These are phyloP conservation scores for Trachelus troglodyta DNA, from an alignment of 2,888 invertebrate species.

Conservation along the genomic window DNA sequence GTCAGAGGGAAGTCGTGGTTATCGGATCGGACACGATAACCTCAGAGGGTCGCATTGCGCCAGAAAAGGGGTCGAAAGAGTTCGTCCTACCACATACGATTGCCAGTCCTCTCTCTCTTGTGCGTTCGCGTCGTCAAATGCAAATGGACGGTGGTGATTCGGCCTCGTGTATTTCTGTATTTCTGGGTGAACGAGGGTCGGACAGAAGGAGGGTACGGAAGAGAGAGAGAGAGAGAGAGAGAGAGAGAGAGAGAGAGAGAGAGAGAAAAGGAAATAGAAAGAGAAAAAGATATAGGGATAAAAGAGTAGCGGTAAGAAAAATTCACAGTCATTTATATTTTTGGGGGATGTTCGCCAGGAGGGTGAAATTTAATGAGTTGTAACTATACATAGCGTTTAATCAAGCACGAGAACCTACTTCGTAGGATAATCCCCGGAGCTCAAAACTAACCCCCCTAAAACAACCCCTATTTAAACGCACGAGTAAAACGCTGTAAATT, in stretches of 20 bases:
- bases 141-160: not conserved
- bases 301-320: not conserved
- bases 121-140: not conserved
- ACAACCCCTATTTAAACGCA: not conserved
- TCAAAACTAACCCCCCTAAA: not conserved
- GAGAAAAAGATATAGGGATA: not conserved
- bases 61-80: not conserved
- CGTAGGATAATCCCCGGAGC: not conserved
- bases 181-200: not conserved
- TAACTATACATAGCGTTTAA: not conserved
- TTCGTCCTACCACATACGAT: not conserved
- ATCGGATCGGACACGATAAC: not conserved
- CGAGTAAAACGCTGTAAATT: not conserved
- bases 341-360: not conserved
- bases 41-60: not conserved
- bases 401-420: not conserved
- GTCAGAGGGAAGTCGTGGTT: not conserved
- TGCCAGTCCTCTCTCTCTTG: not conserved
- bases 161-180: not conserved
- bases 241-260: too few relatives aligned
- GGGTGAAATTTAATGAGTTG: not conserved
- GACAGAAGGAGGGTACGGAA: not conserved
- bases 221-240: not conserved
- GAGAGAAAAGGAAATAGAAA: too few relatives aligned
- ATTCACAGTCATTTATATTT: not conserved